A percentile compares a stretch with the other conserved stretches of the same genome.
Evolutionary conservation across 2,797 vertebrate species (phyloP).

Genomic region (Rhabdophis nuchalis): DNA sequence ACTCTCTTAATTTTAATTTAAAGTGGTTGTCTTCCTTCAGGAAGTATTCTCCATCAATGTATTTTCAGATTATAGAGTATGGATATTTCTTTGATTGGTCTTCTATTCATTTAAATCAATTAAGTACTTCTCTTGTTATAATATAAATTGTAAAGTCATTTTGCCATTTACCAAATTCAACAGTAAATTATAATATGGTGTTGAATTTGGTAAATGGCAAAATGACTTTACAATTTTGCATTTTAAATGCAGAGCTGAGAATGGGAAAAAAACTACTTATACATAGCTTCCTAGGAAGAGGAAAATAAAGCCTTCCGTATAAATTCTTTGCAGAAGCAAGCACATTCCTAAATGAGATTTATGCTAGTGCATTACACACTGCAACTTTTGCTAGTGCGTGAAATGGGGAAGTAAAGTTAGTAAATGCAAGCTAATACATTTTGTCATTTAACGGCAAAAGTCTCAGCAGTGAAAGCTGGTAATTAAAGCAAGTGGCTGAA

Average conservation of each 20-base stretch:
- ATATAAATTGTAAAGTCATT: too few relatives aligned
- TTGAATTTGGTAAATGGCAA: neutral
- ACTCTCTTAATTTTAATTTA: neutral
- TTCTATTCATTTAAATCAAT: neutral
- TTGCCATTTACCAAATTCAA: too few relatives aligned
- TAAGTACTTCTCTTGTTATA: neutral
- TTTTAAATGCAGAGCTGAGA: conserved; percentile 41
- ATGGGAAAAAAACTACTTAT: conserved; percentile 9
- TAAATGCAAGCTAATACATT: conserved; percentile 31
- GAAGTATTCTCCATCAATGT: conserved; percentile 22
- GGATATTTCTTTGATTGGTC: neutral
- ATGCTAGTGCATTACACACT: conserved; percentile 42
- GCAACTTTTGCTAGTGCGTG: conserved; percentile 35
- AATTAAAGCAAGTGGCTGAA: conserved; percentile 45
- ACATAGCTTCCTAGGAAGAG: conserved; percentile 10
- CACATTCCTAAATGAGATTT: neutral
- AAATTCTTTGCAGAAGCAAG: conserved; percentile 36
- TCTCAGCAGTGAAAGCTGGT: conserved; percentile 52
- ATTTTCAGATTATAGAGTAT: neutral
- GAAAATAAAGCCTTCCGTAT: conserved; percentile 15
- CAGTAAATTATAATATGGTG: neutral
- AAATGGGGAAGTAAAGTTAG: conserved; percentile 38
- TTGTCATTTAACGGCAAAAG: conserved; percentile 56
- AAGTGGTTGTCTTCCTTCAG: neutral
- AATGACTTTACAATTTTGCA: conserved; percentile 38